phyloP scores from a whole-genome alignment of 1,140 invertebrate species.

The Oryzaephilus surinamensis region DNA sequence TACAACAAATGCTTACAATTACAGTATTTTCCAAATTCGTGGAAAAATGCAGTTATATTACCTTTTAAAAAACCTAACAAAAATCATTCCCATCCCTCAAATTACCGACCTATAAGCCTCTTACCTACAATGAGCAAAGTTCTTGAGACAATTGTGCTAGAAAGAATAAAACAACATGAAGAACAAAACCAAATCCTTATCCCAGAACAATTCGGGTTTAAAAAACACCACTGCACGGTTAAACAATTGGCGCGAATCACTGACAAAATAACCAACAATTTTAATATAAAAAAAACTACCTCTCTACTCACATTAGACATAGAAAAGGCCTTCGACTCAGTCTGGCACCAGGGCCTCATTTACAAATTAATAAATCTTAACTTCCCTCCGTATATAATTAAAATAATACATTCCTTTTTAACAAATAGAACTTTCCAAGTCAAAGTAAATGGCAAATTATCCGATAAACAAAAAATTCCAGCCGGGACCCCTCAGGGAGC shows the following conservation, averaged over 20 bases:
- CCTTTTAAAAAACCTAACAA: too few species aligned
- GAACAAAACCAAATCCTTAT: too few species aligned
- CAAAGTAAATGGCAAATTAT: constrained; percentile 6
- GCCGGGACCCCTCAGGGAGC: constrained; percentile 27
- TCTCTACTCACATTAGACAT: constrained; percentile 19
- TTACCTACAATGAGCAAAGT: too few species aligned
- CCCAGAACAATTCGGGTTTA: neutral
- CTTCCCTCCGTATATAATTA: constrained; percentile 5
- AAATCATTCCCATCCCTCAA: too few species aligned
- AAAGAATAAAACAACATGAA: too few species aligned
- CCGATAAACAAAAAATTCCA: constrained; percentile 3
- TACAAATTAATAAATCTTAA: constrained; percentile 16
- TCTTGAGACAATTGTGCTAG: too few species aligned
- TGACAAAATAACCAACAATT: neutral
- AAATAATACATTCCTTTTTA: constrained; percentile 14
- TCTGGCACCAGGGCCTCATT: constrained; percentile 22
- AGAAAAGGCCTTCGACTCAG: constrained; percentile 25
- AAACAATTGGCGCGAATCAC: neutral
- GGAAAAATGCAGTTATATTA: too few species aligned
- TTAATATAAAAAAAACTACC: constrained; percentile 7
- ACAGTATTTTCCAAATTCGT: too few species aligned
- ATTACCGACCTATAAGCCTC: too few species aligned
- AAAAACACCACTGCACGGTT: neutral
- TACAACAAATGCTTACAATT: too few species aligned
- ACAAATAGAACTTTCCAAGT: constrained; percentile 17